Evolutionary conservation across 2,797 vertebrate species (phyloP).

Genomic region (Melanotaenia parkinsoni): DNA sequence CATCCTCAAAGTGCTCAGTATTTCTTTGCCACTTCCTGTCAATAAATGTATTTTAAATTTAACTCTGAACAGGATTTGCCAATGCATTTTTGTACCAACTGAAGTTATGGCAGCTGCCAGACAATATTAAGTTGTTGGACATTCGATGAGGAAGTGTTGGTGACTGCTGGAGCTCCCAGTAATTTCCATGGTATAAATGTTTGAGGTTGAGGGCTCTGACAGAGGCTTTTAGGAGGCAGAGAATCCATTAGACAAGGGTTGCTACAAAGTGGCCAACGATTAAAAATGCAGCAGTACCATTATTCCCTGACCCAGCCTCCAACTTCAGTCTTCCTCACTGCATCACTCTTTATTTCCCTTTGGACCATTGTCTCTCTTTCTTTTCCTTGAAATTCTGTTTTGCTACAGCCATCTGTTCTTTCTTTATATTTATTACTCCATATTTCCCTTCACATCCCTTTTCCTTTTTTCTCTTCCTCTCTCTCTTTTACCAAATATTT

Average conservation of each 20-base stretch:
- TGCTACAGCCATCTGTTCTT: conserved; percentile 61
- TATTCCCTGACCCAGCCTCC: conserved; percentile 77
- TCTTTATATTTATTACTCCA: conserved; percentile 44
- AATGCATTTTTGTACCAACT: conserved; percentile 49
- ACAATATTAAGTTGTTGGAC: conserved; percentile 56
- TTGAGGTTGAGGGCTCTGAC: conserved; percentile 74
- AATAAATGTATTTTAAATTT: conserved; percentile 41
- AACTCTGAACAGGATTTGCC: conserved; percentile 34
- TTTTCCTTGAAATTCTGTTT: conserved; percentile 40
- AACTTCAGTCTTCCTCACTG: conserved; percentile 69
- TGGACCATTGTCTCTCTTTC: conserved; percentile 48
- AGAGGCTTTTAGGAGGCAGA: conserved; percentile 81
- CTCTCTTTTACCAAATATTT: conserved; percentile 47
- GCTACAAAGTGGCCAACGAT: conserved; percentile 86
- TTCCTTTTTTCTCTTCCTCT: conserved; percentile 31
- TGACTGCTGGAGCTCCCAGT: conserved; percentile 61
- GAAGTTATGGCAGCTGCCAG: conserved; percentile 57
- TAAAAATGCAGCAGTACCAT: conserved; percentile 88
- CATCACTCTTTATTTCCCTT: conserved; percentile 67
- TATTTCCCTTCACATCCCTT: conserved; percentile 29
- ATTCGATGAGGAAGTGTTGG: conserved; percentile 61
- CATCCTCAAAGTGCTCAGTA: conserved; percentile 11
- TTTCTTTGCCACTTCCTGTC: conserved; percentile 30
- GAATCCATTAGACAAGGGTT: conserved; percentile 85
- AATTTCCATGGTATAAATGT: conserved; percentile 71